phyloP scores from a whole-genome alignment of 2,888 invertebrate genomes.

The Cheilosia scutellata region DNA sequence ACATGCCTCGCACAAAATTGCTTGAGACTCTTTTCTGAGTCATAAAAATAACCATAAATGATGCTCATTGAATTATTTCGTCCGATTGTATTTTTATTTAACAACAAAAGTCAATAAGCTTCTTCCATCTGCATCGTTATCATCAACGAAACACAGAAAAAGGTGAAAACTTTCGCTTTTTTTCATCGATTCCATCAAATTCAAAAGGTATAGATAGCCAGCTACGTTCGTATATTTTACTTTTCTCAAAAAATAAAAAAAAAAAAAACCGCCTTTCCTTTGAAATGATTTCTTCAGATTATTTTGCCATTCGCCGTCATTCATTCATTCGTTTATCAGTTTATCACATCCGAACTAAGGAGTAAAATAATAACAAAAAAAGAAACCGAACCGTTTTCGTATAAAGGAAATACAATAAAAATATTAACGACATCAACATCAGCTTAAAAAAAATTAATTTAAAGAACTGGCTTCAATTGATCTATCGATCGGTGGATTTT shows the following conservation, averaged over 20 bases:
- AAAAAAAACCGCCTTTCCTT: constrained; percentile 12
- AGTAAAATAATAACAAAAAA: constrained; percentile 19
- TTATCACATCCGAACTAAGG: constrained; percentile 21
- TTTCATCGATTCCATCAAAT: background rate
- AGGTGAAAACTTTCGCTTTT: constrained; percentile 67
- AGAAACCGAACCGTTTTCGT: constrained; percentile 2
- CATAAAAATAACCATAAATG: background rate
- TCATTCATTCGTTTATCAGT: background rate
- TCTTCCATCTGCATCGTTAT: constrained; percentile 5
- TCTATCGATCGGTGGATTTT: constrained; percentile 48
- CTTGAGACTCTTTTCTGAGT: too few relatives aligned
- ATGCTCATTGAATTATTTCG: constrained; percentile 13
- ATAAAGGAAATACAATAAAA: background rate
- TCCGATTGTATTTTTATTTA: constrained; percentile 6
- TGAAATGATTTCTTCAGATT: constrained; percentile 20
- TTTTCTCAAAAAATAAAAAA: constrained; percentile 28
- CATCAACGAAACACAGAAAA: constrained; percentile 19
- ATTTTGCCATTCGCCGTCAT: background rate
- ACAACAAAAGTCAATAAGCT: background rate
- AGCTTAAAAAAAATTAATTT: background rate
- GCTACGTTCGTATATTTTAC: constrained; percentile 12
- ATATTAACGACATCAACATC: background rate
- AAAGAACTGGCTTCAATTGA: constrained; percentile 22
- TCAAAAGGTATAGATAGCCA: background rate
- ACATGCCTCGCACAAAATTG: background rate